Base-by-base conservation (phyloP, 2,888 invertebrate genomes). In the Venustoraphidia nigricollis region DNA sequence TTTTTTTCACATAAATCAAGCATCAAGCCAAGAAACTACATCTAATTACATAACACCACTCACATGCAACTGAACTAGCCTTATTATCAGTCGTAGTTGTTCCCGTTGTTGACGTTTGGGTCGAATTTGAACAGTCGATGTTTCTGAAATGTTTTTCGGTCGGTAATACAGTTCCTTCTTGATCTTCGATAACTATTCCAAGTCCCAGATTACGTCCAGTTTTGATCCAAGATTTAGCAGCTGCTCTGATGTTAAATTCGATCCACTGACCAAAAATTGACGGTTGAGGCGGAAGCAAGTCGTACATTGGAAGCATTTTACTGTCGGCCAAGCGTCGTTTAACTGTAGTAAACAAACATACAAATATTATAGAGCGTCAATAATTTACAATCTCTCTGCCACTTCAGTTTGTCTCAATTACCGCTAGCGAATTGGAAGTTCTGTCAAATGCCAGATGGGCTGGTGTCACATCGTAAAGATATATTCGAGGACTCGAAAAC, bases 131-230 rank as follows among this genome's bases (percentile, higher is more conserved):
- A 27, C 71, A 71, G 52, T 67, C 64, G 57, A 68, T 65, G 53
- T 66, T 64, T 55, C 70, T 69, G 60, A 76, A 72, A 60, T 69
- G 71, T 54, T 64, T 63, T 51, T 66, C 63, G 1, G 75, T 71
- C 50, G 68, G 68, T 46, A 75, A 57, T 2, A 68, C 59, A 50
- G 65, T 66, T 8, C 72, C 72, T 46, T 76, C 75, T 59, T 77
- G 76, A 59, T 77, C 75, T 59, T 77, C 76, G 17, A 77, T 74
- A 54, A 73, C 67, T n/a, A 77, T 64, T 72, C 76, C 59, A 60
- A 70, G 51, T 56, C 65, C 57, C 54, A 54, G 56, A 52, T 44
- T 61, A 55, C 56, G 60, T 53, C 70, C 70, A 13, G 40, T 47
- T 48, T 56, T 59, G 9, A 55, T 55, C 66, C 66, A 73, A 2